A percentile compares a stretch with the other conserved stretches of the same genome.
These are phyloP conservation scores for Heterochromis multidens DNA, from an alignment of 2,113 vertebrate genomes.

Conservation along the genomic window DNA sequence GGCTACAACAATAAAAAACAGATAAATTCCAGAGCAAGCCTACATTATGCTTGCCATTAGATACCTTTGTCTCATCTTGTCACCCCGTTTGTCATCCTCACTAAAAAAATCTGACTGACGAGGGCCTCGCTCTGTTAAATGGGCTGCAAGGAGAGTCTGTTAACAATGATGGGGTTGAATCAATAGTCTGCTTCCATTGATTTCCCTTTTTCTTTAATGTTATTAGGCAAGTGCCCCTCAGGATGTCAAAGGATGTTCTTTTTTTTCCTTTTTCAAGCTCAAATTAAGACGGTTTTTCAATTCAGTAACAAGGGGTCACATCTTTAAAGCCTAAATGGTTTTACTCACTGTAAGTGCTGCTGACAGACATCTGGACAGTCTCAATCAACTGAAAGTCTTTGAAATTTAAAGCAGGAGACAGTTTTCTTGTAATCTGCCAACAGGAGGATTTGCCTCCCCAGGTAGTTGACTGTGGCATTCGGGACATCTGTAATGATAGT, in stretches of 20 bases:
- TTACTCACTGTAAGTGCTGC: background rate
- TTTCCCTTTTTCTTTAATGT: slow-evolving; percentile 47
- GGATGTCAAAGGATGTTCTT: background rate
- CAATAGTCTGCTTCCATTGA: slow-evolving; percentile 54
- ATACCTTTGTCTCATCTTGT: slow-evolving; percentile 28
- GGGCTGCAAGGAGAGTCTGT: slow-evolving; percentile 41
- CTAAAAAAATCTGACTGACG: slow-evolving; percentile 29
- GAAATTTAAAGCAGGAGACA: slow-evolving; percentile 12
- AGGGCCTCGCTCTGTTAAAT: slow-evolving; percentile 47
- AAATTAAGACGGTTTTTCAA: slow-evolving; percentile 38
- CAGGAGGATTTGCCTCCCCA: slow-evolving; percentile 18
- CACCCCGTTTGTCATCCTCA: slow-evolving; percentile 34
- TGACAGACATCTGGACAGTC: background rate
- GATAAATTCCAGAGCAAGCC: background rate
- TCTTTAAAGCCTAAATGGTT: slow-evolving; percentile 27
- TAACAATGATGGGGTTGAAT: slow-evolving; percentile 42
- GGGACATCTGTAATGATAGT: slow-evolving; percentile 46
- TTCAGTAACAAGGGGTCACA: slow-evolving; percentile 32
- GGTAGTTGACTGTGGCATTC: slow-evolving; percentile 24
- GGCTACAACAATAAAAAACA: background rate
- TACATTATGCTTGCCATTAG: slow-evolving; percentile 1
- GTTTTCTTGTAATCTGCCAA: slow-evolving; percentile 1
- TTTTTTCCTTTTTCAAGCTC: background rate
- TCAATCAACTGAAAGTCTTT: slow-evolving; percentile 31
- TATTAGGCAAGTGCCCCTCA: slow-evolving; percentile 26